Evolutionary conservation across 2,888 invertebrate genomes (phyloP).

Genomic region (Apoda limacodes): DNA sequence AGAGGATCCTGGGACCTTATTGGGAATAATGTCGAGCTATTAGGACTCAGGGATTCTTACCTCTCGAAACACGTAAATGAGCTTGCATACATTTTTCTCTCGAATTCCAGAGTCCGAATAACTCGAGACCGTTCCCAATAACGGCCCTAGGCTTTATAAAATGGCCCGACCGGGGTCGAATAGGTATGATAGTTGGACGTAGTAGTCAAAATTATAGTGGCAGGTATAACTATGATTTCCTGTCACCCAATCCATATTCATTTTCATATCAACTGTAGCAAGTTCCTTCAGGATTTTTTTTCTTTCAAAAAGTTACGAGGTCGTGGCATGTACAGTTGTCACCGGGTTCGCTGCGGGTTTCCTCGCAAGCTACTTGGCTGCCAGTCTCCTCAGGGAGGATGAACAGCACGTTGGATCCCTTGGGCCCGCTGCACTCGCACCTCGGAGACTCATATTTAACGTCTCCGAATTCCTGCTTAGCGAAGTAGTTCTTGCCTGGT

Average conservation of each 20-base stretch:
- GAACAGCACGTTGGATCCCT: conserved; percentile 23
- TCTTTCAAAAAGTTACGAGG: conserved; percentile 20
- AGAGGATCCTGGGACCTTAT: too few species aligned
- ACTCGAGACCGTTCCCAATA: too few species aligned
- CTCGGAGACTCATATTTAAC: conserved; percentile 6
- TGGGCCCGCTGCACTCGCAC: conserved; percentile 20
- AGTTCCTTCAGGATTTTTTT: too few species aligned
- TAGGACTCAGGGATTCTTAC: too few species aligned
- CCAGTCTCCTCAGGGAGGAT: conserved; percentile 45
- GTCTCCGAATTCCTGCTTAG: conserved; percentile 19
- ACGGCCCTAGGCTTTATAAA: not conserved
- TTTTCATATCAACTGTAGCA: not conserved
- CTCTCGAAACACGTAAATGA: too few species aligned
- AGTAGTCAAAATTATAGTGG: too few species aligned
- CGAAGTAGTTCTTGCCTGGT: conserved; percentile 26
- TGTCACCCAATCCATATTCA: too few species aligned
- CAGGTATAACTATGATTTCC: too few species aligned
- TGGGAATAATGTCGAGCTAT: too few species aligned
- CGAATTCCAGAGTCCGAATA: too few species aligned
- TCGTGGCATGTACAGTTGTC: conserved; percentile 24
- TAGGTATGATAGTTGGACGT: not conserved
- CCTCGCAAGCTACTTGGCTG: conserved; percentile 46
- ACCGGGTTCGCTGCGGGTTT: conserved; percentile 27
- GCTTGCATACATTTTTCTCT: too few species aligned
- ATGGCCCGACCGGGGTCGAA: not conserved